phyloP scores from a whole-genome alignment of 2,888 invertebrate genomes.

The Mesorhabditis belari region DNA sequence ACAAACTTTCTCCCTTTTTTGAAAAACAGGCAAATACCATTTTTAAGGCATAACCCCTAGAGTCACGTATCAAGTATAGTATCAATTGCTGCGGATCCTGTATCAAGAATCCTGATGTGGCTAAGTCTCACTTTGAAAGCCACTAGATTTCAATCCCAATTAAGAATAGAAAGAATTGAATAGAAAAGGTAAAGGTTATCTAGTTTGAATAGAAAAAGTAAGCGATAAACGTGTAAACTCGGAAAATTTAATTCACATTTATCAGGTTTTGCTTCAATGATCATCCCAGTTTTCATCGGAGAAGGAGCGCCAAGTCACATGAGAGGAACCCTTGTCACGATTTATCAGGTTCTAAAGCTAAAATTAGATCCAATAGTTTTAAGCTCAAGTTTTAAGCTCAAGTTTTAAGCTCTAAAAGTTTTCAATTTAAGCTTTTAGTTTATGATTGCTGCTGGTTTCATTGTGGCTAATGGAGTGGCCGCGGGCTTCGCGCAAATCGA shows the following conservation, averaged over 20 bases:
- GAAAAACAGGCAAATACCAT: too few species aligned
- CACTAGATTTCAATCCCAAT: too few species aligned
- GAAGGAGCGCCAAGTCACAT: conserved; percentile 58
- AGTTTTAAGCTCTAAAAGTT: conserved; percentile 57
- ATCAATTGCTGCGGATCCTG: too few species aligned
- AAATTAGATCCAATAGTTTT: conserved; percentile 58
- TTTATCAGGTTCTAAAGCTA: conserved; percentile 39
- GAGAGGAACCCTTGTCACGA: conserved; percentile 59
- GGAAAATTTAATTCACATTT: background rate
- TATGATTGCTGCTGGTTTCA: conserved; percentile 58
- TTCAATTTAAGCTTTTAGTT: conserved; percentile 56
- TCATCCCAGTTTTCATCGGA: conserved; percentile 61
- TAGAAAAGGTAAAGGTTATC: too few species aligned
- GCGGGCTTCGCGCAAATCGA: conserved; percentile 57
- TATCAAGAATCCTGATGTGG: too few species aligned
- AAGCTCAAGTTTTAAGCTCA: conserved; percentile 56
- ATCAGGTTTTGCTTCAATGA: conserved; percentile 54
- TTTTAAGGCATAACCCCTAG: too few species aligned
- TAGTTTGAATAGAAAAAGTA: too few species aligned
- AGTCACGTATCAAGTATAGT: too few species aligned
- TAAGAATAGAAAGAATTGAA: too few species aligned
- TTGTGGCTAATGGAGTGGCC: conserved; percentile 58
- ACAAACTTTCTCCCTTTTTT: too few species aligned
- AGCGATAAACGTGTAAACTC: too few species aligned
- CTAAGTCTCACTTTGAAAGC: too few species aligned